Base-by-base conservation (phyloP, 2,797 vertebrate genomes). In the Poecilia wingei region DNA sequence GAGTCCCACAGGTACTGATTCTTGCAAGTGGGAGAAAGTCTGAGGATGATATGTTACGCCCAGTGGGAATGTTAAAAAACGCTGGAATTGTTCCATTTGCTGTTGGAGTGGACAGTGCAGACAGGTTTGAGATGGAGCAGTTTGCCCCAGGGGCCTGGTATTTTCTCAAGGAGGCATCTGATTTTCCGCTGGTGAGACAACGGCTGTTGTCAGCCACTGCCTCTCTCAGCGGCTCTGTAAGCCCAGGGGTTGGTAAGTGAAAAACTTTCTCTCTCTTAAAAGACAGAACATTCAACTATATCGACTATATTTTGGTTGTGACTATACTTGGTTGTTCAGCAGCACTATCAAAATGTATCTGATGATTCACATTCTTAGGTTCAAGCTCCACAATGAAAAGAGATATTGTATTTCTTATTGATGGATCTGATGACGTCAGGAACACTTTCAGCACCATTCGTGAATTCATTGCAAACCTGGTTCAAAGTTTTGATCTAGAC, bases 1-100 rank as follows among this genome's bases (percentile, higher is more conserved):
- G 95, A 41, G 93, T 97, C 55, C 96, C 97, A 12, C 96, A 96
- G 86, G 94, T 98, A 81, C 75, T 98, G 87, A 96, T 98, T 85
- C 91, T 97, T 75, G 84, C 97, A 77, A 97, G 95, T 69, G 97
- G 96, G 0, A 96, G 91, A 84, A 96, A 94, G 90, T 97, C 97
- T 71, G 87, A 86, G 0, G 97, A 98, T 82, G 91, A 95, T 12
- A 81, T 96, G 74, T 82, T 84, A 72, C 91, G 89, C 84, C 91
- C 96, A 0, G 90, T 92, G 0, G 89, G 88, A 0, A 93, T 94
- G 80, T 85, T 98, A 76, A 97, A 92, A 91, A 92, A 89, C 66
- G 93, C 82, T 73, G 87, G 95, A 84, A 95, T 97, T 79, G 77
- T 96, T 83, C 86, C 94, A 79, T 96, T 97, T 41, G 93, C 90